Evolutionary conservation across 2,113 vertebrate genomes (phyloP).

Genomic region (Gymnobelideus leadbeateri): DNA sequence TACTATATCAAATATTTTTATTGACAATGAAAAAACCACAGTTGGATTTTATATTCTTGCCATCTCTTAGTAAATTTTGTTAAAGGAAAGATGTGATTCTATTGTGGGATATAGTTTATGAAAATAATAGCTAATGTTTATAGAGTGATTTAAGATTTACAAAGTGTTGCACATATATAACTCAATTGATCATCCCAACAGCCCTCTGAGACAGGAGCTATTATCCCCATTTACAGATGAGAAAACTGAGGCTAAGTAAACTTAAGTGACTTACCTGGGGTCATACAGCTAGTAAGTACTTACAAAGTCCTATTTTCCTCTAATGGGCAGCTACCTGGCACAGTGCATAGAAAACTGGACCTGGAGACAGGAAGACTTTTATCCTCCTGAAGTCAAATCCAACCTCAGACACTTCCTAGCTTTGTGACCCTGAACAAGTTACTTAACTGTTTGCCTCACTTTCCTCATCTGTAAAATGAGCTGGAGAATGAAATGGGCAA

Average conservation of each 20-base stretch:
- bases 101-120: neutral
- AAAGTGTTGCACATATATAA: neutral
- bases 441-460: neutral
- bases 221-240: neutral
- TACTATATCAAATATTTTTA: neutral
- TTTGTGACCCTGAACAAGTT: too few species aligned
- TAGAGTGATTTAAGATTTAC: neutral
- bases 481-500: neutral
- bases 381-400: neutral
- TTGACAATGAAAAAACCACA: neutral
- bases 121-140: neutral
- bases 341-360: neutral
- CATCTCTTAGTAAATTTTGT: neutral
- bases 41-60: neutral
- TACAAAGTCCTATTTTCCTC: neutral
- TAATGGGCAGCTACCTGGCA: neutral
- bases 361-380: neutral
- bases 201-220: neutral
- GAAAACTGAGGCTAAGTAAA: neutral
- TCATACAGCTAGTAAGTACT: neutral
- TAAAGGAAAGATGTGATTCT: neutral
- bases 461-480: neutral
- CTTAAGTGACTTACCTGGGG: neutral
- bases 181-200: neutral
- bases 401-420: neutral